Evolutionary conservation across 2,797 vertebrate species (phyloP), one percentile per base, ranked within the genome.

Genomic region (Poecilia wingei): DNA sequence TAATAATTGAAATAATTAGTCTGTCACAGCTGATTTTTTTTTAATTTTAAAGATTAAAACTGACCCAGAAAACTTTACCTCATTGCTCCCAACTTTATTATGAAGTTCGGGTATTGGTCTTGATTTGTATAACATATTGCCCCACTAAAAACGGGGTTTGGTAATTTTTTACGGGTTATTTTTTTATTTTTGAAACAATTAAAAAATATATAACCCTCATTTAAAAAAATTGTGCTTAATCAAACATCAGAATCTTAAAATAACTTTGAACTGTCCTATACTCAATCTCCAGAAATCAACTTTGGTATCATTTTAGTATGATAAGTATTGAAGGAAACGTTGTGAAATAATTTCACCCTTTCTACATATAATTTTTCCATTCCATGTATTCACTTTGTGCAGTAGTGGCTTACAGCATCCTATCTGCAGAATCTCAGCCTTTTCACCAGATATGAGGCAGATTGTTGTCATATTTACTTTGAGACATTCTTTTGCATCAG

Each of bases 401-500:
- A 16, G 7, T 45, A 41, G 2, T 51, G 13, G 12, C 22, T 55
- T 57, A 14, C 46, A 57, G 31, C 46, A 4, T 47, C 16, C 9
- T 36, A 31, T 14, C 22, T 43, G 6, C 31, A 72, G 22, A 68
- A 31, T 41, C 47, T 78, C 28, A 79, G 39, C 55, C 57, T 22
- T 72, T 45, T 10, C 46, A 45, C 39, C 39, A 74, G 55, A 20
- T 41, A 79, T 25, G 25, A 49, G 3, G 18, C 31, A 79, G 47
- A 22, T 55, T 33, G 13, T 53, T 69, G 16, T 78, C 33, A 41
- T 45, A 14, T 81, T 46, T 71, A 25, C 45, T 78, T 36, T 25
- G 49, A 75, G 41, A 69, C 25, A 72, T 47, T 51, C 16, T 51
- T 53, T 31, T 75, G 20, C 43, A 69, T 75, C 25, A 20, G 8